Evolutionary conservation across 2,797 vertebrate species (phyloP), one percentile per base, ranked within the genome.

Genomic region (Brotula barbata): DNA sequence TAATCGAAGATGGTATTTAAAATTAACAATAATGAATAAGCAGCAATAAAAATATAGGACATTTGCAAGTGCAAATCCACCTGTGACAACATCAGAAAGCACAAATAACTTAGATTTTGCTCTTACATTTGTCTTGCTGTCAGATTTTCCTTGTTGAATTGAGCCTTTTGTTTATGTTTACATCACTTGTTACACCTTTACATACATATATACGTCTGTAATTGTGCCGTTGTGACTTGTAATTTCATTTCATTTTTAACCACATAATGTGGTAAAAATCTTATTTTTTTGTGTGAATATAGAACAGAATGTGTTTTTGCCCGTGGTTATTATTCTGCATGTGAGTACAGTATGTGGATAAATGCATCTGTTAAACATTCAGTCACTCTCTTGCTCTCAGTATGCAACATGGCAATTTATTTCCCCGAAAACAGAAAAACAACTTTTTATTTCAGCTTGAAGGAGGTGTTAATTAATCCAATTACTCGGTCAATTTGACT

Each of bases 401-500:
- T 6, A 15, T n/a, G 39, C 49, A 42, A 31, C 22, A 41, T 11
- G 4, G 11, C 9, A 33, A 10, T 33, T 28, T 28, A 33, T 33
- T 11, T 11, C 8, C 25, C 25, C 25, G 4, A 33, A 33, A 33
- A 33, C 5, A 33, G 31, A 11, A 6, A 33, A 33, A 33, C 31
- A 33, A 6, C 31, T 33, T 36, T 43, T 15, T 44, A 22, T 51
- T 58, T 50, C 54, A 65, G 67, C 65, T 31, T 19, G 44, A 36
- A 54, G 54, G 48, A 64, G 12, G 16, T 43, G 48, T 58, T 74
- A 79, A 82, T 70, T 68, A 52, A 83, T 78, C 43, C 59, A 65
- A 86, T 85, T 80, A 77, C 45, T 59, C 11, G 47, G 63, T 78
- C 72, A 63, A 63, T 84, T 78, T 70, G 63, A 76, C 65, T 55